These are phyloP conservation scores for Ectemnius cavifrons DNA, from an alignment of 2,888 invertebrate genomes.

Conservation along the genomic window DNA sequence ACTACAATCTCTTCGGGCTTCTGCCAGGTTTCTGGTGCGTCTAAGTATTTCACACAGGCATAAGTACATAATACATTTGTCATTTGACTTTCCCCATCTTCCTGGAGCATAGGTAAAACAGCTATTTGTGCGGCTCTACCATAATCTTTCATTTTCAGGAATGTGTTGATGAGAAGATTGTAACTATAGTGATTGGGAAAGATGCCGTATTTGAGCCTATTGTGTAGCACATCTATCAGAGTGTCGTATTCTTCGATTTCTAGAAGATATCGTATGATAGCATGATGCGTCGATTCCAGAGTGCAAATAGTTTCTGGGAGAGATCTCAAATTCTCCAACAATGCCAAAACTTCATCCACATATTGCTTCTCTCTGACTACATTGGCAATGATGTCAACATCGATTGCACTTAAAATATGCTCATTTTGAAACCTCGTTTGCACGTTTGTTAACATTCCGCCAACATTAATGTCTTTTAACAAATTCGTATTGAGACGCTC, in stretches of 20 bases:
- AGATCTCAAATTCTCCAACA: conserved; percentile 85
- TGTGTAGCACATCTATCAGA: conserved; percentile 86
- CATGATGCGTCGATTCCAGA: conserved; percentile 90
- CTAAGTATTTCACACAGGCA: conserved; percentile 86
- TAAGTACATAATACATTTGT: conserved; percentile 85
- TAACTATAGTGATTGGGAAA: conserved; percentile 91
- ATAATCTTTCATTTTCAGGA: conserved; percentile 85
- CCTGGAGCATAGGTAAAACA: conserved; percentile 91
- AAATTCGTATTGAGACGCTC: conserved; percentile 82
- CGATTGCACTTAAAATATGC: conserved; percentile 86
- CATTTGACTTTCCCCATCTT: conserved; percentile 88
- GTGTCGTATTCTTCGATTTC: conserved; percentile 79
- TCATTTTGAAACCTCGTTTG: conserved; percentile 83
- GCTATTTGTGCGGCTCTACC: conserved; percentile 88
- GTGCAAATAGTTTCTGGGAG: conserved; percentile 85
- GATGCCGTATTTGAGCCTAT: conserved; percentile 92
- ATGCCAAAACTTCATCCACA: conserved; percentile 86
- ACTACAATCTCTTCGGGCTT: conserved; percentile 76
- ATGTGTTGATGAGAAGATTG: conserved; percentile 89
- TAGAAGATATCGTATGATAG: conserved; percentile 84
- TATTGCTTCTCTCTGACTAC: conserved; percentile 80
- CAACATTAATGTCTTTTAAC: conserved; percentile 82
- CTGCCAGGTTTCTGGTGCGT: conserved; percentile 79
- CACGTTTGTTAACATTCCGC: conserved; percentile 85
- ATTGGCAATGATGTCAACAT: conserved; percentile 91